Percentiles rank a stretch among this genome's conserved stretches.
phyloP scores from a whole-genome alignment of 1,140 invertebrate genomes.

The Zaprionus ghesquierei region DNA sequence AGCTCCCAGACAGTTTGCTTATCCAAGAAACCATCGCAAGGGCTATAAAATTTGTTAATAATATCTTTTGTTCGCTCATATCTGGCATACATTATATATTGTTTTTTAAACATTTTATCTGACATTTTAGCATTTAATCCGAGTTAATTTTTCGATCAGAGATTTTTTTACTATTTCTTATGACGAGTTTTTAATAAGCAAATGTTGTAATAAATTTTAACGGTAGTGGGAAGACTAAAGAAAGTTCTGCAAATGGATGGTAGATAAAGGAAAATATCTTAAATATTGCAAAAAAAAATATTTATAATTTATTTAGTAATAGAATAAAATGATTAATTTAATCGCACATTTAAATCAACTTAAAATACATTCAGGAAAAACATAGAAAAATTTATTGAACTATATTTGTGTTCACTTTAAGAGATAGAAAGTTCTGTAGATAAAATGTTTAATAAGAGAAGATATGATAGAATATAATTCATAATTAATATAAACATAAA shows the following conservation, averaged over 20 bases:
- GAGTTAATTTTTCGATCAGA: not conserved
- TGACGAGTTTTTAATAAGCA: slow-evolving; percentile 13
- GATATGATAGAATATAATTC: no score
- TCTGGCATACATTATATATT: slow-evolving; percentile 22
- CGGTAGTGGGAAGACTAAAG: not conserved
- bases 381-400: no score
- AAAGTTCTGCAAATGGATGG: not conserved
- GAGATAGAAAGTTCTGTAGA: no score
- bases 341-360: no score
- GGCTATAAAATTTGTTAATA: slow-evolving; percentile 46
- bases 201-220: slow-evolving; percentile 10
- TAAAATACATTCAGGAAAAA: no score
- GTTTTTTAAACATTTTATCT: slow-evolving; percentile 29
- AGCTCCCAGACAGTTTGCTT: not conserved
- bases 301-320: no score
- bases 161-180: slow-evolving; percentile 1
- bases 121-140: slow-evolving; percentile 32
- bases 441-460: no score
- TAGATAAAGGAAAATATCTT: not conserved
- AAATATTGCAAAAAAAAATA: no score
- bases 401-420: no score
- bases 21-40: slow-evolving; percentile 20
- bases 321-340: no score
- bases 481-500: no score
- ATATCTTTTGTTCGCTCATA: slow-evolving; percentile 22